Percentiles rank a stretch among this genome's conserved stretches.
These are phyloP conservation scores for Bombus cullumanus DNA, from an alignment of 1,140 invertebrate genomes.

Conservation along the genomic window DNA sequence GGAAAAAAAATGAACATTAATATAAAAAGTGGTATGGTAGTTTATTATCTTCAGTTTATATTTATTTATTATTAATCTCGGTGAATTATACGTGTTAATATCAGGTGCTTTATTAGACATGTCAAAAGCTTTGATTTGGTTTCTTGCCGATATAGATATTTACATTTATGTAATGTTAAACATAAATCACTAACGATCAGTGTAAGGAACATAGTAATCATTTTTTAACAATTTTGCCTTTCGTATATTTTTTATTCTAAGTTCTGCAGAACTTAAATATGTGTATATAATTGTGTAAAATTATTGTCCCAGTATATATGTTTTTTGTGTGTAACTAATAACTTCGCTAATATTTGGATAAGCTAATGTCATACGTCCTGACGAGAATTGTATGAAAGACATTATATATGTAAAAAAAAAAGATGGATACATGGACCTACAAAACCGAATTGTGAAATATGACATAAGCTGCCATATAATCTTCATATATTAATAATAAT, in stretches of 20 bases:
- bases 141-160: constrained; percentile 30
- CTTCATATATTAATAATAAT: constrained; percentile 31
- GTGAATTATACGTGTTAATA: constrained; percentile 20
- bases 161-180: constrained; percentile 23
- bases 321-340: constrained; percentile 33
- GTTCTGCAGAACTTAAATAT: constrained; percentile 19
- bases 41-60: constrained; percentile 21
- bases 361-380: constrained; percentile 36
- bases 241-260: neutral
- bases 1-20: neutral
- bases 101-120: constrained; percentile 30
- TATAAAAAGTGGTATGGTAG: constrained; percentile 16
- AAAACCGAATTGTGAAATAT: constrained; percentile 53
- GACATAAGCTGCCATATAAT: constrained; percentile 48
- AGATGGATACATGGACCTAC: neutral
- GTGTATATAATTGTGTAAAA: constrained; percentile 48
- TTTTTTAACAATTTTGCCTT: constrained; percentile 25
- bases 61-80: constrained; percentile 36
- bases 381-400: constrained; percentile 13
- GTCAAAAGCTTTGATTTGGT: constrained; percentile 18
- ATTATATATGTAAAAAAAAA: constrained; percentile 26
- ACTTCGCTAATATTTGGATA: constrained; percentile 14
- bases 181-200: constrained; percentile 18
- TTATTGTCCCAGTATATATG: constrained; percentile 11
- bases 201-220: constrained; percentile 1